Conservation (phyloP, 2,797 vertebrate genomes). For the Pseudomugil gertrudae region DNA sequence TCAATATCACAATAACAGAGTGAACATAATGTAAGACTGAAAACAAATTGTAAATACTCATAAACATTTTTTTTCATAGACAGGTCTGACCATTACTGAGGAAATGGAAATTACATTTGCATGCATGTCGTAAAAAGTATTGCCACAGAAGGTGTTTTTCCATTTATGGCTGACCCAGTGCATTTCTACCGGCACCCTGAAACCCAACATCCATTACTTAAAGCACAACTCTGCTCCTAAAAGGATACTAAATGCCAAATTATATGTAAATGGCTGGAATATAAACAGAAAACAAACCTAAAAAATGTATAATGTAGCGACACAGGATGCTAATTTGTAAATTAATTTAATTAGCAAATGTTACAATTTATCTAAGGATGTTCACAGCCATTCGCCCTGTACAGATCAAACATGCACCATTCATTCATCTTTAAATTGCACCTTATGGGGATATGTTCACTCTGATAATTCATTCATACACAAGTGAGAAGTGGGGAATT, state of each 20-base stretch:
- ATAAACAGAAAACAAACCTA: slow-evolving; percentile 40
- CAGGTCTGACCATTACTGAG: slow-evolving; percentile 70
- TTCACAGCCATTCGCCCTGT: neutral
- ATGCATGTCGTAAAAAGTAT: slow-evolving; percentile 74
- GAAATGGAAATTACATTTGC: slow-evolving; percentile 79
- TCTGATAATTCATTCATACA: slow-evolving; percentile 40
- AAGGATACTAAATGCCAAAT: slow-evolving; percentile 43
- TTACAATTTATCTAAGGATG: slow-evolving; percentile 20
- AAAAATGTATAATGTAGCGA: neutral
- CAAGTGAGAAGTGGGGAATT: slow-evolving; percentile 13
- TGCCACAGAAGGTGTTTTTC: slow-evolving; percentile 61
- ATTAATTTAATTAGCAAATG: slow-evolving; percentile 30
- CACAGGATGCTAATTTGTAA: neutral
- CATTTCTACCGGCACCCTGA: slow-evolving; percentile 64
- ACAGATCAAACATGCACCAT: slow-evolving; percentile 16
- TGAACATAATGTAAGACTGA: slow-evolving; percentile 72
- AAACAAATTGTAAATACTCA: slow-evolving; percentile 78
- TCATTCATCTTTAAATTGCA: slow-evolving; percentile 34
- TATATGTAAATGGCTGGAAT: slow-evolving; percentile 36
- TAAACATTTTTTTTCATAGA: slow-evolving; percentile 76
- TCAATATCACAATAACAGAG: slow-evolving; percentile 80
- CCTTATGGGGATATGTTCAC: slow-evolving; percentile 20
- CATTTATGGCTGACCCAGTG: slow-evolving; percentile 69
- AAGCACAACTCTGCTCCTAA: slow-evolving; percentile 40
- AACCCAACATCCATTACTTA: slow-evolving; percentile 65